Evolutionary conservation across 1,140 invertebrate species (phyloP).

Genomic region (Aphelinus certus): DNA sequence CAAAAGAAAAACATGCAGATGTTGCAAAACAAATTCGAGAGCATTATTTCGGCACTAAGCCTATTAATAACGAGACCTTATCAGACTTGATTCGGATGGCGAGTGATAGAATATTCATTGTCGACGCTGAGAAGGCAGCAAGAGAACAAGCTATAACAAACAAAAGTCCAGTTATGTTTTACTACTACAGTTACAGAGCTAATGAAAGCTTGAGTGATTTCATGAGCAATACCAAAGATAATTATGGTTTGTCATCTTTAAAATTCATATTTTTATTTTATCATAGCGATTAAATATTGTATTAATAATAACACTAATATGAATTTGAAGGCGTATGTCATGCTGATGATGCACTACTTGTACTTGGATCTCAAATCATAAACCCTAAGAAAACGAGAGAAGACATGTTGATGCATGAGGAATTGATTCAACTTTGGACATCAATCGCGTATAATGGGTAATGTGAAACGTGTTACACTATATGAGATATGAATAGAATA

Average conservation of each 20-base stretch:
- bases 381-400: background rate
- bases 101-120: constrained; percentile 69
- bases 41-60: constrained; percentile 66
- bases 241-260: background rate
- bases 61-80: constrained; percentile 53
- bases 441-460: constrained; percentile 4
- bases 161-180: constrained; percentile 15
- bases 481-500: too few species aligned
- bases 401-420: constrained; percentile 9
- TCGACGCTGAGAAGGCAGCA: background rate
- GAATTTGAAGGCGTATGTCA: constrained; percentile 6
- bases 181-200: background rate
- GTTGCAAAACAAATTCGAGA: constrained; percentile 67
- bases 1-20: constrained; percentile 54
- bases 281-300: too few species aligned
- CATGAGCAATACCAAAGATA: background rate
- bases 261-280: too few species aligned
- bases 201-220: background rate
- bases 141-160: background rate
- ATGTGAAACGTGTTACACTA: background rate
- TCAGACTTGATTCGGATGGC: constrained; percentile 63
- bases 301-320: too few species aligned
- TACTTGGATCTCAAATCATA: background rate
- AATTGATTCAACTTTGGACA: constrained; percentile 5
- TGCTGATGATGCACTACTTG: background rate